Evolutionary conservation across 2,888 invertebrate species (phyloP).

Genomic region (Rhodophaea formosa): DNA sequence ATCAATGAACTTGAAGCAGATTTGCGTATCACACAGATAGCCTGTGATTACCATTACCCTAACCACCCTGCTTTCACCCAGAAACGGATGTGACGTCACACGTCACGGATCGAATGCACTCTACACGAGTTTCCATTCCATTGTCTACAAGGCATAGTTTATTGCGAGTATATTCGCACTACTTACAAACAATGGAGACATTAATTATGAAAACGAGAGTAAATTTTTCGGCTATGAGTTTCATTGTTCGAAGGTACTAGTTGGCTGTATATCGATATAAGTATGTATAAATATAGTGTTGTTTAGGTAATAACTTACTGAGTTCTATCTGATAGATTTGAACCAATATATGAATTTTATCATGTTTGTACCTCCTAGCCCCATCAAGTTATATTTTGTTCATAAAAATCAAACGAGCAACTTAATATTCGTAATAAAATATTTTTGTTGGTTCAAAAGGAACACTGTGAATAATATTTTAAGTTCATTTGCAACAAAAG

Average conservation of each 20-base stretch:
- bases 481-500: no score
- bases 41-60: constrained; percentile 10
- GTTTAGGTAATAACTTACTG: no score
- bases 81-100: constrained; percentile 35
- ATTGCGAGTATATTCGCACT: constrained; percentile 16
- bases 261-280: no score
- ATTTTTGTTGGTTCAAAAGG: no score
- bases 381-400: no score
- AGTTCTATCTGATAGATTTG: no score
- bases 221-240: not conserved
- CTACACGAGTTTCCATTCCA: constrained; percentile 28
- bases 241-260: not conserved
- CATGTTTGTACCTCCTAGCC: no score
- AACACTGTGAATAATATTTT: no score
- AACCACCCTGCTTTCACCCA: constrained; percentile 35
- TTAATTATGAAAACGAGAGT: not conserved
- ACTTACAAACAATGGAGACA: constrained; percentile 1
- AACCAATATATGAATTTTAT: no score
- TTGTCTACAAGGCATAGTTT: constrained; percentile 23
- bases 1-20: not conserved
- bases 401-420: no score
- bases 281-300: no score
- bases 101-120: constrained; percentile 22
- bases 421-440: no score
- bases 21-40: constrained; percentile 12